Base-by-base conservation (phyloP, 1,140 invertebrate genomes). In the Drosophila nigromelanica region DNA sequence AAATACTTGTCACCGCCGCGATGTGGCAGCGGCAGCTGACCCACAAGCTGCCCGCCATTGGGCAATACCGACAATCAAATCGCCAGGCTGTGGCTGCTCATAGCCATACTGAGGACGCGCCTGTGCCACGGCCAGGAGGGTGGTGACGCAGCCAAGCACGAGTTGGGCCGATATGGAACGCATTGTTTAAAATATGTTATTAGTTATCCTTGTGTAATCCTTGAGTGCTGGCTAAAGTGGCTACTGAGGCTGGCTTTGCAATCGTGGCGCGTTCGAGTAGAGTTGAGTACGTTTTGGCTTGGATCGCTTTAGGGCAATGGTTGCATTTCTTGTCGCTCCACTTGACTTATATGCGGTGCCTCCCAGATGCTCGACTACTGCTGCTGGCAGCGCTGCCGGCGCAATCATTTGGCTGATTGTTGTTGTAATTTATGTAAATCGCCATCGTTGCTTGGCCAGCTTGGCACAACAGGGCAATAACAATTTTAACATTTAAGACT, bases 1-100 rank as follows among this genome's bases (percentile, higher is more conserved):
- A 91, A 50, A 51, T 91, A 91, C 61, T 91, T 91, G 35, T 91
- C 87, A 10, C 90, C 90, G 21, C 87, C 90, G n/a, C 71, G 90
- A 56, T 90, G 76, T 1, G 76, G 54, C 8, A 59, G 15, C 45
- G n/a, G 55, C 56, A 59, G 35, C 30, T 70, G 67, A 15, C 75
- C 64, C 6, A 73, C 59, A 35, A 75, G n/a, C 18, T 18, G 45
- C 3, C 43, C 30, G 24, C 27, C 27, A 47, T 45, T 50, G 14
- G 47, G 12, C n/a, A 45, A n/a, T 12, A 12, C 64, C 68, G 21
- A 61, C 64, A 7, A 77, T 21, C n/a, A 66, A 5, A 14, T 85
- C 81, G 0, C 60, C 43, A 10, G 48, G 12, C 24, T 67, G 74
- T 24, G 83, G 73, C 12, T 87, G 70, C 58, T 91, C 82, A 39